Conservation (phyloP, 2,888 invertebrate genomes). For the Drosophila engyochracea region DNA sequence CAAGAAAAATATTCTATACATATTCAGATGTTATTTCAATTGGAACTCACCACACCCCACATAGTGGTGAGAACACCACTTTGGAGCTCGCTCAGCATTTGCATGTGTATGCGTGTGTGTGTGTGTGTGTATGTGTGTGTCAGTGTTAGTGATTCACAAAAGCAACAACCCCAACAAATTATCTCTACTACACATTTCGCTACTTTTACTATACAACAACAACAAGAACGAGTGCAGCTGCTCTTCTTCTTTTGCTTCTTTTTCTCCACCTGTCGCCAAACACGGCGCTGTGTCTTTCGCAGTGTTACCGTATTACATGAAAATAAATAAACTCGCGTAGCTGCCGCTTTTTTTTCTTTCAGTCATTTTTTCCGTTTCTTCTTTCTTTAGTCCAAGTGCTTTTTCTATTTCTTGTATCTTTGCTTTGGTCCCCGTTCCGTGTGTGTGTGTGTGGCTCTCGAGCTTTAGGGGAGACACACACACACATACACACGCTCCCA, state of each 20-base stretch:
- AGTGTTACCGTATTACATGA: slow-evolving; percentile 57
- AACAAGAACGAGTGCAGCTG: slow-evolving; percentile 53
- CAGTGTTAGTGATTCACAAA: slow-evolving; percentile 69
- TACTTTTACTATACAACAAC: slow-evolving; percentile 57
- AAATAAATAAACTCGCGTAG: slow-evolving; percentile 32
- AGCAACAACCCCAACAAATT: slow-evolving; percentile 73
- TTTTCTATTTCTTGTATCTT: slow-evolving; percentile 57
- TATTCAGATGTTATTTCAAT: slow-evolving; percentile 55
- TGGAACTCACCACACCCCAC: slow-evolving; percentile 60
- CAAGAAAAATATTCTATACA: slow-evolving; percentile 49
- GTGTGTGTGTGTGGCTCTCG: slow-evolving; percentile 46
- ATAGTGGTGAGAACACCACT: slow-evolving; percentile 41
- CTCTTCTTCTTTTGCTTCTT: slow-evolving; percentile 37
- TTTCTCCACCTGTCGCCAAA: slow-evolving; percentile 63
- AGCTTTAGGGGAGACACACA: slow-evolving; percentile 58
- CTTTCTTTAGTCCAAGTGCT: slow-evolving; percentile 42
- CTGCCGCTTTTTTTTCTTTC: slow-evolving; percentile 41
- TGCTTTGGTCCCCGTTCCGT: slow-evolving; percentile 64
- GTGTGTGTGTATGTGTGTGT: slow-evolving; percentile 15
- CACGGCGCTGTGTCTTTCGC: slow-evolving; percentile 22
- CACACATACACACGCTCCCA: slow-evolving; percentile 40
- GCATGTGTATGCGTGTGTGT: slow-evolving; percentile 4
- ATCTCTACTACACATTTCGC: slow-evolving; percentile 71
- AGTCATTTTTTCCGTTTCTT: slow-evolving; percentile 35
- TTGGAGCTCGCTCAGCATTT: slow-evolving; percentile 54